A percentile compares a stretch with the other conserved stretches of the same genome.
These are phyloP conservation scores for Tridacna gigas DNA, from an alignment of 2,888 invertebrate genomes.

Conservation along the genomic window DNA sequence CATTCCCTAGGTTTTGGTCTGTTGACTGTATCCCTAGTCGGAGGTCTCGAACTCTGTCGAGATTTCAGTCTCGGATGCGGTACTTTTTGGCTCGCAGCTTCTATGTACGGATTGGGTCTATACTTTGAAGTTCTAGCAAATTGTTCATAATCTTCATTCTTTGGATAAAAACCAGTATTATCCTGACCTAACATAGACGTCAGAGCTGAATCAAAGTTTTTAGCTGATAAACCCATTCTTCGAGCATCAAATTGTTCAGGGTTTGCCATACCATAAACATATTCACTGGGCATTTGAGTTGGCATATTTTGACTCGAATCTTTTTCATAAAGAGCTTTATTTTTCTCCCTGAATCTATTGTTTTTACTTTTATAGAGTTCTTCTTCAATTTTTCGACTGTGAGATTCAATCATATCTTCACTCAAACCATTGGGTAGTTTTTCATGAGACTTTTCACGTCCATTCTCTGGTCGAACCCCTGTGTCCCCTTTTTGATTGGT, in stretches of 20 bases:
- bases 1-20: slow-evolving; percentile 5
- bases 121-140: slow-evolving; percentile 72
- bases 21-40: slow-evolving; percentile 23
- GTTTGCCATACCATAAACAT: slow-evolving; percentile 70
- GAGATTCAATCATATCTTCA: slow-evolving; percentile 58
- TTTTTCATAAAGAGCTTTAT: slow-evolving; percentile 39
- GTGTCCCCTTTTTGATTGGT: neutral
- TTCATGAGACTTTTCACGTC: slow-evolving; percentile 10
- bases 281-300: slow-evolving; percentile 75
- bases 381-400: slow-evolving; percentile 56
- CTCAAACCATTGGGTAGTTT: slow-evolving; percentile 29
- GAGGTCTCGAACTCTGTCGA: slow-evolving; percentile 33
- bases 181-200: slow-evolving; percentile 74
- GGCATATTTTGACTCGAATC: slow-evolving; percentile 34
- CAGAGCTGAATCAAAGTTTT: slow-evolving; percentile 78
- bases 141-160: slow-evolving; percentile 73
- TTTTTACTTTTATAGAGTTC: slow-evolving; percentile 54
- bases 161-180: slow-evolving; percentile 58
- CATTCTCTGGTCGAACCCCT: neutral
- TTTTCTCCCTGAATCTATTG: slow-evolving; percentile 39
- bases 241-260: slow-evolving; percentile 77
- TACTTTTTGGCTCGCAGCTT: slow-evolving; percentile 24
- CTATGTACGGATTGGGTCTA: slow-evolving; percentile 60
- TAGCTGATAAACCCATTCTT: slow-evolving; percentile 76
- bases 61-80: slow-evolving; percentile 33